Conservation (phyloP, 2,113 vertebrate species). For the Pseudopodoces humilis region DNA sequence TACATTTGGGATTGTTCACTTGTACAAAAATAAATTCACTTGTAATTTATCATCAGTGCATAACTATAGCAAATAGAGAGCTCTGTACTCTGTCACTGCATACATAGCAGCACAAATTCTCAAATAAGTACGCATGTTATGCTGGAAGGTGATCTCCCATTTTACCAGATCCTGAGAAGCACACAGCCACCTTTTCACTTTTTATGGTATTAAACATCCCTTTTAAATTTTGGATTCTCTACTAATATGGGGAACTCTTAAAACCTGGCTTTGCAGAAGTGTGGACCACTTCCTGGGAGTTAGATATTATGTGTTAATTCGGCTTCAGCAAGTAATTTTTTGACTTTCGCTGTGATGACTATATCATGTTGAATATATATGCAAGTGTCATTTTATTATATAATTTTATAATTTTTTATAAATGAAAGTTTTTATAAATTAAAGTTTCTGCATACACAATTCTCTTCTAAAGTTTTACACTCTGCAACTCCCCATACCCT, state of each 20-base stretch:
- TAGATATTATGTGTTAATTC: not conserved
- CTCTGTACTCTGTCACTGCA: conserved; percentile 35
- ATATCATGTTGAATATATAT: not conserved
- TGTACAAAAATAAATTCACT: conserved; percentile 52
- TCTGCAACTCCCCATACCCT: not conserved
- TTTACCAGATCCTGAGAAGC: not conserved
- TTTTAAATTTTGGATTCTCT: not conserved
- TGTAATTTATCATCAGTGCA: conserved; percentile 27
- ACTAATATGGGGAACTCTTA: not conserved
- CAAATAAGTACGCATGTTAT: not conserved
- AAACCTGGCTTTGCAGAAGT: not conserved
- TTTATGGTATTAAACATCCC: not conserved
- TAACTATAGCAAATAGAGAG: conserved; percentile 36
- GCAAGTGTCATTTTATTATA: not conserved
- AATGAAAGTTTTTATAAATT: no score
- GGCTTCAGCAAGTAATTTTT: not conserved
- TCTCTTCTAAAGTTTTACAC: not conserved
- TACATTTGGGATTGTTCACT: conserved; percentile 45
- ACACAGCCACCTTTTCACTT: not conserved
- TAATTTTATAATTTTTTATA: not conserved
- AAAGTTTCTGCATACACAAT: not conserved
- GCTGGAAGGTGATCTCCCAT: not conserved
- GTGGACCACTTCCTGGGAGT: not conserved
- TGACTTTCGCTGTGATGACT: not conserved
- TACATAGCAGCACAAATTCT: not conserved